These are phyloP conservation scores for Galagoides demidoff DNA, from an alignment of 2,797 vertebrate species.

Conservation along the genomic window DNA sequence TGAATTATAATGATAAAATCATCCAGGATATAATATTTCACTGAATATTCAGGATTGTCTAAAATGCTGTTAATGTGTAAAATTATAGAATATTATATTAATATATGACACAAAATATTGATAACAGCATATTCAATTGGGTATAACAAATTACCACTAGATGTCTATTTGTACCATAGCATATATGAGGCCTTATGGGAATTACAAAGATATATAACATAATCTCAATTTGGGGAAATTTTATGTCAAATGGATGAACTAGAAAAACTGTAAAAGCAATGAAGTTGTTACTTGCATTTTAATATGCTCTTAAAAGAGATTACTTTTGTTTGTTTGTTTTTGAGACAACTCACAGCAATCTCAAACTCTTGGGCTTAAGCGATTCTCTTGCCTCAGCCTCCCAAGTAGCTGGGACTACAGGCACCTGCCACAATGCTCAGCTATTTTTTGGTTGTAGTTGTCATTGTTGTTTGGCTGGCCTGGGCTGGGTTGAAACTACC, in stretches of 20 bases:
- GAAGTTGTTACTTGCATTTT: neutral
- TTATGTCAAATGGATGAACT: neutral
- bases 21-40: neutral
- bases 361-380: too few relatives aligned
- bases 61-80: neutral
- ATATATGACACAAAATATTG: neutral
- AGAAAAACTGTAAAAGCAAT: neutral
- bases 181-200: neutral
- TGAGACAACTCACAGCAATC: too few relatives aligned
- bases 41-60: neutral
- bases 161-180: neutral
- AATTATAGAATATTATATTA: neutral
- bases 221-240: neutral
- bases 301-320: conserved; percentile 12
- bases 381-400: too few relatives aligned
- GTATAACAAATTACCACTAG: neutral
- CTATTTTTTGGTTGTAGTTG: too few relatives aligned
- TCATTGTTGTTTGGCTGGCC: too few relatives aligned
- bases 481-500: too few relatives aligned
- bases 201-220: neutral
- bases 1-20: conserved; percentile 31
- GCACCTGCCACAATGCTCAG: too few relatives aligned
- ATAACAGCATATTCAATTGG: neutral
- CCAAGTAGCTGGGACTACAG: too few relatives aligned
- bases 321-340: neutral